Conservation (phyloP, 2,797 vertebrate species). For the Macrochelys suwanniensis region DNA sequence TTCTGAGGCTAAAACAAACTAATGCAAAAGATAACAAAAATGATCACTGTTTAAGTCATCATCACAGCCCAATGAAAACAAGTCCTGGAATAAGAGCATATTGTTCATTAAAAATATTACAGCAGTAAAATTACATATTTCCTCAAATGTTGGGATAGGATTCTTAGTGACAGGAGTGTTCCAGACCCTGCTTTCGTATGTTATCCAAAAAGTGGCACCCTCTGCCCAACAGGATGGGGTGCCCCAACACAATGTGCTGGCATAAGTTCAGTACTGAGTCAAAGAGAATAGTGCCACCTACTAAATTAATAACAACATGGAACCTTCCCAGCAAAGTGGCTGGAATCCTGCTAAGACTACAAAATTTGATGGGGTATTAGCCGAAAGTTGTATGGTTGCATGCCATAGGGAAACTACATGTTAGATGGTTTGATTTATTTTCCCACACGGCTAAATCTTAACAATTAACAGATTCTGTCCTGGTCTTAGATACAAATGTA, state of each 20-base stretch:
- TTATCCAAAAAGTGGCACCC: neutral
- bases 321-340: neutral
- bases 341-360: neutral
- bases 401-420: neutral
- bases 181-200: neutral
- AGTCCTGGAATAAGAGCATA: neutral
- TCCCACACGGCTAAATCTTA: neutral
- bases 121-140: neutral
- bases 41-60: neutral
- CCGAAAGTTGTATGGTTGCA: neutral
- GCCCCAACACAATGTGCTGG: neutral
- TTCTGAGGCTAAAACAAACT: neutral
- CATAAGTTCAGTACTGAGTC: neutral
- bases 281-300: neutral
- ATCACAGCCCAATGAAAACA: neutral
- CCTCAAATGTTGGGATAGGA: neutral
- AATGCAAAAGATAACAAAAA: neutral
- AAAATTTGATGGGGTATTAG: neutral
- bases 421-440: neutral
- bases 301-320: neutral
- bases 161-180: neutral
- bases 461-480: neutral
- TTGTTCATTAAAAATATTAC: neutral
- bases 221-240: neutral
- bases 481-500: neutral